These are phyloP conservation scores for Lucilia cuprina DNA, from an alignment of 1,140 invertebrate species.

Conservation along the genomic window DNA sequence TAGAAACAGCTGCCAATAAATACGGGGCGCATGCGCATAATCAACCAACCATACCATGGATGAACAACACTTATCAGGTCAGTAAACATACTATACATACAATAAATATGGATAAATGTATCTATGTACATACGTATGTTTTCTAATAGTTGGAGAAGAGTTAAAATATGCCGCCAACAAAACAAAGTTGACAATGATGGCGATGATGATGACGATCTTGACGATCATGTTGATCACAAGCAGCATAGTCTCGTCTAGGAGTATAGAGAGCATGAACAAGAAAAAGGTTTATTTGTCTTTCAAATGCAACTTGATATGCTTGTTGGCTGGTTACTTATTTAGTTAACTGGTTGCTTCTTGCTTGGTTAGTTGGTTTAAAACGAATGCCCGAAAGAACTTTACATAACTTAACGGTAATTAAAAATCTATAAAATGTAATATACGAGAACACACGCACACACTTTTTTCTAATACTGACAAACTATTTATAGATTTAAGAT, in stretches of 20 bases:
- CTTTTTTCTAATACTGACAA: neutral
- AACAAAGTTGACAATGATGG: neutral
- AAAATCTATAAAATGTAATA: constrained; percentile 7
- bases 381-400: neutral
- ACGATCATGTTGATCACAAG: neutral
- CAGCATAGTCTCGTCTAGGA: neutral
- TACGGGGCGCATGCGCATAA: constrained; percentile 32
- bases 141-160: neutral
- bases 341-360: neutral
- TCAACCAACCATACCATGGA: constrained; percentile 11
- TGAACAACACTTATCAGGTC: constrained; percentile 36
- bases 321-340: neutral
- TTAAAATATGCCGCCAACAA: neutral
- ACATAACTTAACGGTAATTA: constrained; percentile 15
- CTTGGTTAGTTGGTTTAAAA: neutral
- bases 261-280: neutral
- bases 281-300: neutral
- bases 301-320: neutral
- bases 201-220: neutral
- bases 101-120: neutral
- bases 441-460: neutral
- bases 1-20: constrained; percentile 33
- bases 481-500: neutral
- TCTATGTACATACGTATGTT: neutral
- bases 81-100: constrained; percentile 35